phyloP scores from a whole-genome alignment of 2,888 invertebrate genomes.

The Platerodrilus igneus region DNA sequence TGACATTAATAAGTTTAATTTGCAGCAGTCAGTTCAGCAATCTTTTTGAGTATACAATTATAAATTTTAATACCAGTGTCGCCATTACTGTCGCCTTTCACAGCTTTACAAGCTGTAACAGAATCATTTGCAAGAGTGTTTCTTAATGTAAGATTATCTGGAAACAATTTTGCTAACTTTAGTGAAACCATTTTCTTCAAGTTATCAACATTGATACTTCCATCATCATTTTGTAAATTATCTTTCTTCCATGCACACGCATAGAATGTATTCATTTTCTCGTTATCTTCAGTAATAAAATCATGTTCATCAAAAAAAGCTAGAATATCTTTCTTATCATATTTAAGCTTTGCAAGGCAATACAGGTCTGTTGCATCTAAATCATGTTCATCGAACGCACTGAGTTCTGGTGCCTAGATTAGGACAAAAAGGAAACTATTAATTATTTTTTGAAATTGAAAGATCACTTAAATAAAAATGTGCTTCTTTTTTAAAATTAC shows the following conservation, averaged over 20 bases:
- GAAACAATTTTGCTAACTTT: constrained; percentile 4
- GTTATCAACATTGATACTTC: constrained; percentile 2
- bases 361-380: constrained; percentile 10
- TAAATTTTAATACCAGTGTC: constrained; percentile 11
- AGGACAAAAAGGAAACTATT: too few species aligned
- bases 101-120: constrained; percentile 5
- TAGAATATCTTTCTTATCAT: constrained; percentile 6
- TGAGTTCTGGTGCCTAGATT: too few species aligned
- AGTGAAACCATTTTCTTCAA: constrained; percentile 3
- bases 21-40: constrained; percentile 4
- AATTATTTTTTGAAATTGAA: too few species aligned
- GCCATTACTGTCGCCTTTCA: constrained; percentile 7
- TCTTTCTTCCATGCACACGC: constrained; percentile 17
- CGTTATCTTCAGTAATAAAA: constrained; percentile 10
- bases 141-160: neutral
- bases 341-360: constrained; percentile 9
- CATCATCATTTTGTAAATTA: constrained; percentile 10
- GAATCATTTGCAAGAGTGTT: constrained; percentile 7
- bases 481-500: too few species aligned
- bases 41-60: constrained; percentile 8
- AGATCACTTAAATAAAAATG: too few species aligned
- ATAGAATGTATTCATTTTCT: constrained; percentile 7
- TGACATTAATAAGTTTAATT: too few species aligned
- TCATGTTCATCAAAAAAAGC: constrained; percentile 8
- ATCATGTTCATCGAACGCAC: constrained; percentile 6